Conservation (phyloP, 1,140 invertebrate genomes). For the Bombus polaris region DNA sequence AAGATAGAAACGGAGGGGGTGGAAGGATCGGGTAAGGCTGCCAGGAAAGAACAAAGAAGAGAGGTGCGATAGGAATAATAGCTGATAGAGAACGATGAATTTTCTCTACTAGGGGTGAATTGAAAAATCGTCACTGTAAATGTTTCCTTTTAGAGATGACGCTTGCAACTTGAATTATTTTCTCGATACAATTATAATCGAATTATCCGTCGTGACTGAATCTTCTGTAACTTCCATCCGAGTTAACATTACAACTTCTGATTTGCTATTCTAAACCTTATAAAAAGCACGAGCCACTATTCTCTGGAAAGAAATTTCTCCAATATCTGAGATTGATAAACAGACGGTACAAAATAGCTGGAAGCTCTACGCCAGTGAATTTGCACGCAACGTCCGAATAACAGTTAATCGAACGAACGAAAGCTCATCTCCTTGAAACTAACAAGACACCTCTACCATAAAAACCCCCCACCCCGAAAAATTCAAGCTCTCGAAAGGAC, state of each 20-base stretch:
- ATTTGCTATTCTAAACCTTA: too few relatives aligned
- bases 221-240: too few relatives aligned
- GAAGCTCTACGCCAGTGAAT: too few relatives aligned
- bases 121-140: neutral
- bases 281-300: neutral
- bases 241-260: too few relatives aligned
- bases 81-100: conserved; percentile 18
- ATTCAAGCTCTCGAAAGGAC: conserved; percentile 32
- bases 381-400: too few relatives aligned
- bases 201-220: neutral
- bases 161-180: neutral
- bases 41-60: conserved; percentile 32
- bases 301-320: neutral
- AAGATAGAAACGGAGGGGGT: conserved; percentile 61
- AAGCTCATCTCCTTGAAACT: neutral
- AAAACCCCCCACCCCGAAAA: neutral
- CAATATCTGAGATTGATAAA: too few relatives aligned
- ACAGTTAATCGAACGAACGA: neutral
- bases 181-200: neutral
- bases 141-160: neutral
- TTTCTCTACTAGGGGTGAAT: neutral
- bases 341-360: too few relatives aligned
- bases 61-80: conserved; percentile 21
- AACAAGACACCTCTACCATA: neutral
- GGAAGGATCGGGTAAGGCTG: conserved; percentile 48